Evolutionary conservation across 2,888 invertebrate species (phyloP).

Genomic region (Watsonalla binaria): DNA sequence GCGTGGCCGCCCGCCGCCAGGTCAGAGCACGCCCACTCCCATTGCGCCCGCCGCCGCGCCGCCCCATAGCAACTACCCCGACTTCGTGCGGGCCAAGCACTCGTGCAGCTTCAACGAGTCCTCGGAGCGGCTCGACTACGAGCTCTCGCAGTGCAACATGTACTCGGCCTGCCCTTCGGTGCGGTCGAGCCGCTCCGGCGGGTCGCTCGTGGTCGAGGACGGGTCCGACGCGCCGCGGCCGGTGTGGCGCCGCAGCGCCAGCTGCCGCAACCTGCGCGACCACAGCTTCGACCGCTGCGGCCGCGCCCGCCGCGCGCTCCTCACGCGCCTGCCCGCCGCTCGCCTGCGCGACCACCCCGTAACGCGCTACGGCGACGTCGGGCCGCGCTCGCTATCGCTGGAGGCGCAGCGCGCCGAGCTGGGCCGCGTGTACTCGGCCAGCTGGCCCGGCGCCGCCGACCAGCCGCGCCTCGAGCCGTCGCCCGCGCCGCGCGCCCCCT

Average conservation of each 20-base stretch:
- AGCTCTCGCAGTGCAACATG: constrained; percentile 77
- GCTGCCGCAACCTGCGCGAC: constrained; percentile 89
- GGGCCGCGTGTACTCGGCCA: constrained; percentile 89
- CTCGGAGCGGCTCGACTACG: constrained; percentile 76
- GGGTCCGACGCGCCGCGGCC: constrained; percentile 48
- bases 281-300: constrained; percentile 86
- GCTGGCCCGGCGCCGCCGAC: constrained; percentile 89
- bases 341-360: constrained; percentile 81
- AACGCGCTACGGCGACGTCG: constrained; percentile 80
- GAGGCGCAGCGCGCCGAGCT: constrained; percentile 83
- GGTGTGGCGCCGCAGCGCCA: constrained; percentile 88
- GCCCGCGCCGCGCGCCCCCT: constrained; percentile 81
- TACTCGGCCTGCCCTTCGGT: constrained; percentile 73
- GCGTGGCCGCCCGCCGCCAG: constrained; percentile 48
- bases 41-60: constrained; percentile 44
- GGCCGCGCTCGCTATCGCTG: constrained; percentile 70
- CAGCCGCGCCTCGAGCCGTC: constrained; percentile 83
- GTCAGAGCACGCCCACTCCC: constrained; percentile 48
- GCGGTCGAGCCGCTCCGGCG: constrained; percentile 62
- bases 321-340: constrained; percentile 45
- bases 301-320: constrained; percentile 70
- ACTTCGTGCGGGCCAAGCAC: constrained; percentile 65
- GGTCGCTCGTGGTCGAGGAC: constrained; percentile 48
- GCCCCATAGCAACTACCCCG: constrained; percentile 73
- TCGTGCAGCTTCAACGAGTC: constrained; percentile 65